phyloP scores from a whole-genome alignment of 2,113 vertebrate genomes.

The Stercorarius parasiticus region DNA sequence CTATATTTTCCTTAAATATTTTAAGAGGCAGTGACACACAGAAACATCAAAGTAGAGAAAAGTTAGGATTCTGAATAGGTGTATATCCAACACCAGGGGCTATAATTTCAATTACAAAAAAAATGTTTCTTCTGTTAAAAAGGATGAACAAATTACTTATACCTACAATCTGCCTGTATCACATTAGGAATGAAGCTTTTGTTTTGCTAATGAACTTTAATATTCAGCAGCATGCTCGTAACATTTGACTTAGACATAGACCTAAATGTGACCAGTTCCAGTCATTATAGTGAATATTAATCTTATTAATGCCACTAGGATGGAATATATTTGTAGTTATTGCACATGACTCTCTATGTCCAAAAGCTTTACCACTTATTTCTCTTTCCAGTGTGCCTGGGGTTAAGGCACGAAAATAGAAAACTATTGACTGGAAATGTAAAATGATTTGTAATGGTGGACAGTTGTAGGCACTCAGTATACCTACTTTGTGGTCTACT shows the following conservation, averaged over 20 bases:
- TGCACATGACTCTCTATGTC: neutral
- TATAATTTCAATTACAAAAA: neutral
- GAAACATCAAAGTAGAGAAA: neutral
- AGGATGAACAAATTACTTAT: neutral
- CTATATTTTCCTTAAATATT: neutral
- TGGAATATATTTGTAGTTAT: neutral
- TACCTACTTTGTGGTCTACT: neutral
- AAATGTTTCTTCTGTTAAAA: neutral
- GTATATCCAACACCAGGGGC: neutral
- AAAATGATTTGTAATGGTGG: neutral
- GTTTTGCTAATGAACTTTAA: neutral
- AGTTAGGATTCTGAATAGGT: neutral
- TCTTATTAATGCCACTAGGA: neutral
- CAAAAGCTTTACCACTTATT: neutral
- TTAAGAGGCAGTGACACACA: neutral
- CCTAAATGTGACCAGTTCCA: neutral
- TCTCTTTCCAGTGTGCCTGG: neutral
- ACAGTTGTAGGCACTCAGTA: neutral
- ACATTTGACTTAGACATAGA: neutral
- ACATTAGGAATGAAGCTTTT: neutral
- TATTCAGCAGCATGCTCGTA: neutral
- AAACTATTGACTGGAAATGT: neutral
- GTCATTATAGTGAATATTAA: neutral
- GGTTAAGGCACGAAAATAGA: neutral
- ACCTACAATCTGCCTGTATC: neutral